phyloP scores from a whole-genome alignment of 2,113 vertebrate genomes.

The Strigops habroptila region DNA sequence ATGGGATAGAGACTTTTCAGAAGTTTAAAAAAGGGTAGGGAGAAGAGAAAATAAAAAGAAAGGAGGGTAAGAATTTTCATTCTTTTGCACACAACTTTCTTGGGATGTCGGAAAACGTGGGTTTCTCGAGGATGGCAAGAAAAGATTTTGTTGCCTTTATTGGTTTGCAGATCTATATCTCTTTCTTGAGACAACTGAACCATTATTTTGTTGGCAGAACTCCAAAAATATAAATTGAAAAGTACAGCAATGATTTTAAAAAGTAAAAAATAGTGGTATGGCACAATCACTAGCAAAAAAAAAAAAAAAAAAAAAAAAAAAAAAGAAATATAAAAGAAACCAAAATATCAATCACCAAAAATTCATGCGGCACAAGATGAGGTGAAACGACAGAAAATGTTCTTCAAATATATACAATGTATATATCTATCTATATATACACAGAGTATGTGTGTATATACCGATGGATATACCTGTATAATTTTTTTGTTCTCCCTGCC shows the following conservation, averaged over 20 bases:
- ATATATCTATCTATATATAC: slow-evolving; percentile 74
- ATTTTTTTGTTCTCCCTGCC: slow-evolving; percentile 68
- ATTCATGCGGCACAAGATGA: slow-evolving; percentile 99
- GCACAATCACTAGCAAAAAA: slow-evolving; percentile 66
- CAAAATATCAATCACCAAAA: slow-evolving; percentile 91
- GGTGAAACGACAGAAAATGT: slow-evolving; percentile 86
- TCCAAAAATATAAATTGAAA: slow-evolving; percentile 57
- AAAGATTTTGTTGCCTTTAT: slow-evolving; percentile 98
- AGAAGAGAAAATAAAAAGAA: background rate
- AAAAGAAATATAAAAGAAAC: slow-evolving; percentile 70
- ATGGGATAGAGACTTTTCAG: slow-evolving; percentile 27
- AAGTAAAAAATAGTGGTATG: slow-evolving; percentile 75
- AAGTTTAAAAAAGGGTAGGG: background rate
- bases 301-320: background rate
- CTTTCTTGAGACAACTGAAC: slow-evolving; percentile 59
- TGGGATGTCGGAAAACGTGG: slow-evolving; percentile 60
- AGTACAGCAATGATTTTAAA: slow-evolving; percentile 71
- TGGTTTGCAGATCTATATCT: slow-evolving; percentile 79
- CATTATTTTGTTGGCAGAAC: slow-evolving; percentile 62
- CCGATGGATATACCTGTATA: slow-evolving; percentile 79
- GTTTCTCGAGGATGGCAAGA: slow-evolving; percentile 89
- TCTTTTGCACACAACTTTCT: slow-evolving; percentile 97
- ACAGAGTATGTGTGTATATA: slow-evolving; percentile 53
- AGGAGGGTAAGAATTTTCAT: slow-evolving; percentile 68
- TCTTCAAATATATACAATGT: slow-evolving; percentile 75